phyloP scores from a whole-genome alignment of 2,888 invertebrate species.

The Eupithecia insigniata region DNA sequence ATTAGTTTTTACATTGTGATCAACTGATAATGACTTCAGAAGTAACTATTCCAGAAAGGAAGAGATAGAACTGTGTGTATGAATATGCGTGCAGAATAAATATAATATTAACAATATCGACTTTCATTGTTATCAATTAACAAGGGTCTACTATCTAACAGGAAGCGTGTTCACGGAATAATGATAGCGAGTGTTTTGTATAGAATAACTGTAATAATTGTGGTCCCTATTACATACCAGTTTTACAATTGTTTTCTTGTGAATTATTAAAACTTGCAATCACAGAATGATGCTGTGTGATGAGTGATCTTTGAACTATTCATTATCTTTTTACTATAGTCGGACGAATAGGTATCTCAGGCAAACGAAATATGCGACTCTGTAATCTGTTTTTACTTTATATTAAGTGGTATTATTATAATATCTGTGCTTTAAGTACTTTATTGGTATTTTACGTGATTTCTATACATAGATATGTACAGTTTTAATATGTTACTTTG shows the following conservation, averaged over 20 bases:
- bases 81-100: conserved; percentile 17
- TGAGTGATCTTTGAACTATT: conserved; percentile 1
- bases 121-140: conserved; percentile 32
- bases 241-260: conserved; percentile 38
- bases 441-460: background rate
- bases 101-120: conserved; percentile 22
- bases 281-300: no score
- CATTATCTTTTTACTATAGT: no score
- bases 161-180: conserved; percentile 16
- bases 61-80: conserved; percentile 14
- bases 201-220: conserved; percentile 42
- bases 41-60: background rate
- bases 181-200: background rate
- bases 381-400: conserved; percentile 22
- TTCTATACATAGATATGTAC: background rate
- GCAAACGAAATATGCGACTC: conserved; percentile 50
- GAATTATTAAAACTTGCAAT: conserved; percentile 54
- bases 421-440: no score
- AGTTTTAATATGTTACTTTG: background rate
- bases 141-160: conserved; percentile 26
- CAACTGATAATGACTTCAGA: background rate
- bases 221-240: conserved; percentile 39
- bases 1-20: background rate
- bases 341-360: background rate
- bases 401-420: no score